Base-by-base conservation (phyloP, 1,140 invertebrate species). In the Listronotus bonariensis region DNA sequence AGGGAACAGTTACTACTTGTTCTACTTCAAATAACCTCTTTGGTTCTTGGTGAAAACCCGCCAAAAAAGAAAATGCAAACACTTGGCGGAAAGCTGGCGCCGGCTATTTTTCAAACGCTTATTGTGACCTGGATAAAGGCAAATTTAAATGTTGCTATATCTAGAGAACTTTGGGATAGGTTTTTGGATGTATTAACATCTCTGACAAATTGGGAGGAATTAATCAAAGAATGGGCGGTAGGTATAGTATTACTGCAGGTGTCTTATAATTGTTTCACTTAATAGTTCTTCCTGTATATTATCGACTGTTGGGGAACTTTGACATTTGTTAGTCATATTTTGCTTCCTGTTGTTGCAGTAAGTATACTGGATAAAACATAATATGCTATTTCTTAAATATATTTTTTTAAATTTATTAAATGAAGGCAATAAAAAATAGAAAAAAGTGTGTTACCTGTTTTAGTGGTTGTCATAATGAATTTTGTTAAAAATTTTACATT, bases 101-200 rank as follows among this genome's bases (percentile, higher is more conserved):
- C 93, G 31, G 93, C 95, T 2, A 90, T 98, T 68, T 97, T 94
- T 74, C 88, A 98, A 85, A 99, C 96, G 1, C 78, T 98, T 12
- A 97, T 98, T 68, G 96, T 98, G 41, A 97, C 95, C 0, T 98
- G 96, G 95, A 98, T 98, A 67, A 96, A 97, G 77, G 96, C 96
- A 0, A 97, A 98, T 81, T 84, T 98, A 60, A 97, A 97, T 81
- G 95, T 98, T 3, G 86, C 91, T 4, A 78, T 78, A 32, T 71
- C 92, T 96, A 54, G 88, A 8, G 89, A 93, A 72, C 80, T 99
- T 6, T 99, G 97, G 97, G 93, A 98, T 80, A 90, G 93, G 75
- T 96, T 98, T 79, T 85, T 97, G 68, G 84, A 87, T 64, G 90
- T 97, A 20, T 81, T 98, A 3, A 91, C 92, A 0, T 89, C 91